Base-by-base conservation (phyloP, 2,888 invertebrate species). In the Auanema freiburgensis region DNA sequence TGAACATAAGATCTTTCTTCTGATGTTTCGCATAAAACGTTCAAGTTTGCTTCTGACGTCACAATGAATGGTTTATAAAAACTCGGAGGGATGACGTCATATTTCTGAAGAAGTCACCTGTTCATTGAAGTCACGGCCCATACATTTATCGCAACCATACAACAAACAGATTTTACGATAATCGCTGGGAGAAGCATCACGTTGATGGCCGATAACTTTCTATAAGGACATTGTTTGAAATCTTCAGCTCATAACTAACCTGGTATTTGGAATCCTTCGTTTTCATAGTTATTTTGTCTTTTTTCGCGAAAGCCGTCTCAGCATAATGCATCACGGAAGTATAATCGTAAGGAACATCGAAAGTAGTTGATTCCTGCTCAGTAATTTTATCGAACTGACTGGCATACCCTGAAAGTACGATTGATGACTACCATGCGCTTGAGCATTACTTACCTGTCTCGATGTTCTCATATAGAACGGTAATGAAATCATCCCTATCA, bases 401-500 rank as follows among this genome's bases (percentile, higher is more conserved):
- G 40, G 58, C 62, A 57, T 73, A 68, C 2, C 57, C 71, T 74
- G 52, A 50, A 69, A 66, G 18, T 12, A 1, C 33, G 24, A 8
- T 52, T n/a, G 16, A 53, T 54, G 21, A 3, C 6, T 57, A 40
- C 11, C 14, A n/a, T 2, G 8, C 18, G 42, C 18, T 25, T 10
- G 24, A 18, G 14, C 21, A 57, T 4, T 21, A 33, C 43, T 18
- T 49, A 69, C 69, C 50, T n/a, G 65, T 60, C 41, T 67, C 74
- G 57, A 80, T 81, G 57, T 81, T 80, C 49, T 79, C 73, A 56
- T 69, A 81, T 41, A 75, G 62, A 0, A 80, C 76, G 51, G 69
- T 72, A 64, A 80, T 79, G 64, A 65, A 80, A 8, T 70, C 61
- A 66, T 80, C 80, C 33, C 80, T 61, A 64, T 80, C 80, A 40